Evolutionary conservation across 2,797 vertebrate species (phyloP).

Genomic region (Rhyacichthys aspro): DNA sequence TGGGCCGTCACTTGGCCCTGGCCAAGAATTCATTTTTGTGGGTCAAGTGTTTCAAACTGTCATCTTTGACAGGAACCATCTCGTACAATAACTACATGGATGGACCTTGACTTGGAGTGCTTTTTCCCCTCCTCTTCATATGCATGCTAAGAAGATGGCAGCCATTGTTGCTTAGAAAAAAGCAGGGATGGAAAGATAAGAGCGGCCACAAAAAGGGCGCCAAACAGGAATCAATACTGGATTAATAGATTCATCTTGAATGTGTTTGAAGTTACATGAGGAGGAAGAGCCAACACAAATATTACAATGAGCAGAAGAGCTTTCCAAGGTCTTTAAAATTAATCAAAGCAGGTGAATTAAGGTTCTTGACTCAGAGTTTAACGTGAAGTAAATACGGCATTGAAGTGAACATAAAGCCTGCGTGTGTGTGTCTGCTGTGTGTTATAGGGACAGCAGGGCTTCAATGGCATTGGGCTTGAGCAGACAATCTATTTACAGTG

Average conservation of each 20-base stretch:
- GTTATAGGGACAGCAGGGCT: slow-evolving; percentile 87
- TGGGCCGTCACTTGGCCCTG: slow-evolving; percentile 76
- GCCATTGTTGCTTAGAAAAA: slow-evolving; percentile 49
- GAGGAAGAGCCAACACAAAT: slow-evolving; percentile 21
- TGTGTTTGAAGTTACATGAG: slow-evolving; percentile 49
- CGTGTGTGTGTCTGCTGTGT: slow-evolving; percentile 25
- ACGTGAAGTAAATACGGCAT: slow-evolving; percentile 69
- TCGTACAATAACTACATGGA: slow-evolving; percentile 79
- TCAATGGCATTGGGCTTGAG: slow-evolving; percentile 96
- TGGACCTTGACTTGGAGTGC: slow-evolving; percentile 75
- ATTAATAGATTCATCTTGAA: slow-evolving; percentile 59
- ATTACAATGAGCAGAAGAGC: slow-evolving; percentile 21
- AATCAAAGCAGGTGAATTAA: slow-evolving; percentile 77
- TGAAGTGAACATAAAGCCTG: slow-evolving; percentile 26
- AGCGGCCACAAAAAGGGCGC: slow-evolving; percentile 29
- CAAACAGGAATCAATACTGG: slow-evolving; percentile 58
- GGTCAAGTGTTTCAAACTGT: slow-evolving; percentile 84
- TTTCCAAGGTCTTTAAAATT: slow-evolving; percentile 68
- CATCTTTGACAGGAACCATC: slow-evolving; percentile 83
- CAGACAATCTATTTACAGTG: slow-evolving; percentile 99
- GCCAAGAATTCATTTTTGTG: slow-evolving; percentile 83
- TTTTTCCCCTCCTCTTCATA: slow-evolving; percentile 51
- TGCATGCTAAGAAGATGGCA: slow-evolving; percentile 68
- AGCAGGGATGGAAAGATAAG: slow-evolving; percentile 46
- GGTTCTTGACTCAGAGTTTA: slow-evolving; percentile 77